Percentiles rank a stretch among this genome's conserved stretches.
Conservation (phyloP, 2,797 vertebrate species). For the Clarias laeviceps region DNA sequence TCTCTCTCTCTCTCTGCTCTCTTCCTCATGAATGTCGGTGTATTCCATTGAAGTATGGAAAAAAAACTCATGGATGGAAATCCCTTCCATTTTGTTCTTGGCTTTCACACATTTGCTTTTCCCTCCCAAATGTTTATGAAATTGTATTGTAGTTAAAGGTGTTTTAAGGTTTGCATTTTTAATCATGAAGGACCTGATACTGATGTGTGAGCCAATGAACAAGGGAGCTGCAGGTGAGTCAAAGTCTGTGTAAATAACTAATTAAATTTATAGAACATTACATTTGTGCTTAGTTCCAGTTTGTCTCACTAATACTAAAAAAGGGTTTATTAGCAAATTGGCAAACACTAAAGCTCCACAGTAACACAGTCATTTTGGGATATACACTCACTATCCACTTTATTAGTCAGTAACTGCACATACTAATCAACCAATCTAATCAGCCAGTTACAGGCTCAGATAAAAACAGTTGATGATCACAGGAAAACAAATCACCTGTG, state of each 20-base stretch:
- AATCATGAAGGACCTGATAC: neutral
- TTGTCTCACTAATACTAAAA: neutral
- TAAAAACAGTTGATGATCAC: too few relatives aligned
- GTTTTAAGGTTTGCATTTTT: neutral
- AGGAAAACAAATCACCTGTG: too few relatives aligned
- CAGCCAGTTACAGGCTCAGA: neutral
- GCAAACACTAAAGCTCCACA: neutral
- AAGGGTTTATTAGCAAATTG: neutral
- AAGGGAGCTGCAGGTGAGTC: neutral
- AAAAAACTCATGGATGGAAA: neutral
- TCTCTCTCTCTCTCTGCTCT: constrained; percentile 34
- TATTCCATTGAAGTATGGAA: neutral
- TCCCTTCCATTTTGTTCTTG: neutral
- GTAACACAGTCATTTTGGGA: neutral
- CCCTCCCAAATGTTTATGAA: neutral
- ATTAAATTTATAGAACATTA: neutral
- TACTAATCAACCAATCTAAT: neutral
- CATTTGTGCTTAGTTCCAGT: neutral
- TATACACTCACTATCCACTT: neutral
- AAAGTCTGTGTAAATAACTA: neutral
- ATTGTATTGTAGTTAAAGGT: neutral
- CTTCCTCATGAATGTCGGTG: neutral
- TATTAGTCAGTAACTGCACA: neutral
- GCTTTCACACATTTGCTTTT: neutral
- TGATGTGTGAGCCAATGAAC: neutral